Evolutionary conservation across 2,113 vertebrate genomes (phyloP).

Genomic region (Numida meleagris): DNA sequence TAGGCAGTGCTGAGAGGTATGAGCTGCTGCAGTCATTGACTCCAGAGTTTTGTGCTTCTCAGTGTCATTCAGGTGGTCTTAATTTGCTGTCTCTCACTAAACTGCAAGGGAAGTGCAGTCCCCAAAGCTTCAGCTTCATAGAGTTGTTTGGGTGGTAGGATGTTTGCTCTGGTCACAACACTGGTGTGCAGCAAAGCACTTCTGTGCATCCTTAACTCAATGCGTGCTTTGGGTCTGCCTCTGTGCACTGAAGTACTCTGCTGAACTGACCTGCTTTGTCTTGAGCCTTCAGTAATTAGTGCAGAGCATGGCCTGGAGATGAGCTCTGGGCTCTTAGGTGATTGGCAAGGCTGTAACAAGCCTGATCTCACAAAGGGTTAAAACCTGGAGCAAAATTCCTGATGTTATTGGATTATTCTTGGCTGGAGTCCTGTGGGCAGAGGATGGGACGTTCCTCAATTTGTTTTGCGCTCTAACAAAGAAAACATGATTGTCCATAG

Average conservation of each 20-base stretch:
- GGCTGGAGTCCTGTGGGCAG: accelerated
- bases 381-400: neutral
- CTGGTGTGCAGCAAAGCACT: neutral
- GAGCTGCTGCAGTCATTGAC: neutral
- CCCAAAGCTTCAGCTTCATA: neutral
- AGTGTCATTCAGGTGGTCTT: neutral
- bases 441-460: neutral
- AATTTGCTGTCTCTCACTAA: neutral
- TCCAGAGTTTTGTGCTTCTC: neutral
- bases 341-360: neutral
- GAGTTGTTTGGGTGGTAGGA: neutral
- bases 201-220: neutral
- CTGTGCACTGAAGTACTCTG: neutral
- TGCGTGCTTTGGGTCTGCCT: neutral
- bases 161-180: neutral
- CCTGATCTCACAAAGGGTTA: neutral
- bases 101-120: neutral
- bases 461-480: neutral
- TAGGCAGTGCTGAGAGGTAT: neutral
- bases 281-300: neutral
- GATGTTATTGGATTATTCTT: neutral
- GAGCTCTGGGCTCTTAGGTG: neutral
- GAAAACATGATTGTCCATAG: neutral
- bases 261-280: neutral
- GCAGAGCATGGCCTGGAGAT: neutral